Percentiles rank a stretch among this genome's conserved stretches.
phyloP scores from a whole-genome alignment of 2,797 vertebrate genomes.

The Arctocebus calabarensis region DNA sequence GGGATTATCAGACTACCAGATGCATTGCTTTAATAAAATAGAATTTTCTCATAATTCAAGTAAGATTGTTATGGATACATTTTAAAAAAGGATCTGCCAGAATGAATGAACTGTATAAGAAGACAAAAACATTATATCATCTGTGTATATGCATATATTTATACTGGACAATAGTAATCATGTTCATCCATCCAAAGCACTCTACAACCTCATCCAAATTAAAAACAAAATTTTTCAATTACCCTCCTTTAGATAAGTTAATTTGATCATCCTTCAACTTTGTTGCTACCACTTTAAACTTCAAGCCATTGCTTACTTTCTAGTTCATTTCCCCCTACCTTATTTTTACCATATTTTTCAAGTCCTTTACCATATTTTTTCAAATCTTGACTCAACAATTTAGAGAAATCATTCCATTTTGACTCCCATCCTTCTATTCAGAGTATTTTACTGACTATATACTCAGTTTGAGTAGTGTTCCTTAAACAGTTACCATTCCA shows the following conservation, averaged over 20 bases:
- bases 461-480: neutral
- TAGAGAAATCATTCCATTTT: neutral
- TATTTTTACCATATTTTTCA: neutral
- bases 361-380: neutral
- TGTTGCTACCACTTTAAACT: neutral
- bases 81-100: neutral
- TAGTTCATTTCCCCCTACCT: neutral
- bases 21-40: conserved; percentile 27
- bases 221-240: neutral
- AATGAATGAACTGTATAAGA: neutral
- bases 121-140: neutral
- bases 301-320: neutral
- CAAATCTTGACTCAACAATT: neutral
- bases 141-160: neutral
- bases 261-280: neutral
- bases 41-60: neutral
- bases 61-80: neutral
- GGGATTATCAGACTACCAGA: neutral
- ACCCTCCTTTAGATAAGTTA: neutral
- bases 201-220: neutral
- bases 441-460: neutral
- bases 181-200: neutral
- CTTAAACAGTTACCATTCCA: neutral
- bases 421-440: neutral
- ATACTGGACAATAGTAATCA: neutral